A percentile compares a stretch with the other conserved stretches of the same genome.
Evolutionary conservation across 1,140 invertebrate genomes (phyloP).

Genomic region (Anastrepha obliqua): DNA sequence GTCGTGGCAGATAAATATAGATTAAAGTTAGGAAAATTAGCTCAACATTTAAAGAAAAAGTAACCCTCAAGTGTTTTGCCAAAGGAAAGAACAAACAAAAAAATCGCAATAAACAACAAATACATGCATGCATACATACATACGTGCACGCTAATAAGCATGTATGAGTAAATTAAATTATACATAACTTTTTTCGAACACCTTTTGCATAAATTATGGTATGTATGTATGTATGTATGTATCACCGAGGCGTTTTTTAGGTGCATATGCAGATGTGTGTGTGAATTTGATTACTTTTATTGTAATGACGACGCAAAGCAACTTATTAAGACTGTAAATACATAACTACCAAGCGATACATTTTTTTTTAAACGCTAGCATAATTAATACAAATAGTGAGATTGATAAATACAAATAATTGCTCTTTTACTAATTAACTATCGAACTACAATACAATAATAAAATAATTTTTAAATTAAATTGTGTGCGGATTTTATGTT

Average conservation of each 20-base stretch:
- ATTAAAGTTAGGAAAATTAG: slow-evolving; percentile 13
- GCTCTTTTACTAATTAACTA: slow-evolving; percentile 16
- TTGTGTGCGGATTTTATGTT: background rate
- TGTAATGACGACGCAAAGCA: slow-evolving; percentile 21
- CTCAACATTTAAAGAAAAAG: background rate
- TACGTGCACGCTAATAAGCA: background rate
- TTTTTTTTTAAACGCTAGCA: slow-evolving; percentile 36
- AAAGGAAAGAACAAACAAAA: background rate
- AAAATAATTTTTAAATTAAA: slow-evolving; percentile 15
- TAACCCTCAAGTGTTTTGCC: background rate
- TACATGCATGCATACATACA: background rate
- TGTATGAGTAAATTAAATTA: background rate
- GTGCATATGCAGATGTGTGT: background rate
- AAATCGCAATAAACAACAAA: background rate
- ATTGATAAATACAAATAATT: background rate
- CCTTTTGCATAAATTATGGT: background rate
- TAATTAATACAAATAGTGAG: background rate
- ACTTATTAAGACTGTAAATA: slow-evolving; percentile 53
- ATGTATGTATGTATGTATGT: background rate
- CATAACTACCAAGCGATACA: slow-evolving; percentile 19
- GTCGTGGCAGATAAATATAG: too few relatives aligned
- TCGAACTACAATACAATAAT: background rate
- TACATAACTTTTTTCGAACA: background rate
- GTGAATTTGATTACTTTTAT: background rate
- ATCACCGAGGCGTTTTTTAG: background rate